A percentile compares a stretch with the other conserved stretches of the same genome.
These are phyloP conservation scores for Argyrosomus japonicus DNA, from an alignment of 2,113 vertebrate species.

Conservation along the genomic window DNA sequence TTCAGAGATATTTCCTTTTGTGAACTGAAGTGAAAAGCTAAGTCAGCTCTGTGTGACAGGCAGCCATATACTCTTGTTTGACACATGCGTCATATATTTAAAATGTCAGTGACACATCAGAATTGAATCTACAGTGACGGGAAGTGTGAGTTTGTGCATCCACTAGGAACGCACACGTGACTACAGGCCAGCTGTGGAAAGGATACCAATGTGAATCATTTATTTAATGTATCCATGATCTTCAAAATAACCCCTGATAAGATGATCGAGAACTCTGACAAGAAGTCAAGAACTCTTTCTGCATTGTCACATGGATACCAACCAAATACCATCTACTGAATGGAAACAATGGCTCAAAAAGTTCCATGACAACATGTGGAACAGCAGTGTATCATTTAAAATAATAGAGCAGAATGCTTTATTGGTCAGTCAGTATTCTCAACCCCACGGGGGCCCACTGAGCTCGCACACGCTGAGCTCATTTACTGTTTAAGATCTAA, in stretches of 20 bases:
- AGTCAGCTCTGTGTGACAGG: constrained; percentile 18
- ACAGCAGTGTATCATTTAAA: background rate
- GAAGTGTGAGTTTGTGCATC: background rate
- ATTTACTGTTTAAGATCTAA: constrained; percentile 19
- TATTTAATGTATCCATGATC: background rate
- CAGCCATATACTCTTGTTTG: constrained; percentile 14
- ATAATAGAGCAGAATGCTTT: background rate
- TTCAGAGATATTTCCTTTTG: too few species aligned
- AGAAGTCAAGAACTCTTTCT: background rate
- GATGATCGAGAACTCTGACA: background rate
- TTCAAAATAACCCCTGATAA: background rate
- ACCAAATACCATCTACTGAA: background rate
- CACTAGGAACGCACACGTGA: too few species aligned
- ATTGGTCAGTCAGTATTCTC: background rate
- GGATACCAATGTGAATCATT: background rate
- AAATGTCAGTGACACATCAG: constrained; percentile 6
- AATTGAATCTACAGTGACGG: background rate
- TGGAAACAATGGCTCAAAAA: background rate
- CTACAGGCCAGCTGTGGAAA: background rate
- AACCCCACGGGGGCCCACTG: background rate
- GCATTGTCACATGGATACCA: background rate
- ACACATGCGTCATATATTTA: constrained; percentile 13
- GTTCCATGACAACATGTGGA: background rate
- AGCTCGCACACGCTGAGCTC: background rate
- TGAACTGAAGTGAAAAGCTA: background rate